Evolutionary conservation across 2,113 vertebrate species (phyloP).

Genomic region (Chlorodrepanis virens): DNA sequence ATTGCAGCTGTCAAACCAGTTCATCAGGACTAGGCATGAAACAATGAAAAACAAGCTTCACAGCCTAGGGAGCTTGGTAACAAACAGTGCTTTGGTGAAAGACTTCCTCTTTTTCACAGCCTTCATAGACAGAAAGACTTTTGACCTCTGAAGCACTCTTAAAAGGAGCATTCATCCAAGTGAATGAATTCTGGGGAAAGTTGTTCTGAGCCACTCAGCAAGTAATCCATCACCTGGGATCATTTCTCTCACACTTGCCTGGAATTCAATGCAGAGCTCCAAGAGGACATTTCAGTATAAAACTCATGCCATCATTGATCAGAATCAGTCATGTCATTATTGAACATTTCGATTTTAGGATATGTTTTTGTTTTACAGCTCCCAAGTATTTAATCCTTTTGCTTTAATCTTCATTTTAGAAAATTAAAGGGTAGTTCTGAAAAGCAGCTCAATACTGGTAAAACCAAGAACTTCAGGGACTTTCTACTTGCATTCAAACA

Average conservation of each 20-base stretch:
- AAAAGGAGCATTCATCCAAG: slow-evolving; percentile 20
- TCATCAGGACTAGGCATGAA: background rate
- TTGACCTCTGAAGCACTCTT: slow-evolving; percentile 6
- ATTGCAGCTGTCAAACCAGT: background rate
- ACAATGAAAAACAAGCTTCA: slow-evolving; percentile 9
- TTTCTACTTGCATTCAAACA: background rate
- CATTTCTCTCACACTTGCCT: background rate
- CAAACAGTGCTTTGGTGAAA: slow-evolving; percentile 6
- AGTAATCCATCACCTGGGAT: slow-evolving; percentile 1
- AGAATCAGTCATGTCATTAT: background rate
- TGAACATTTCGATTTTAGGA: background rate
- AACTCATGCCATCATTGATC: background rate
- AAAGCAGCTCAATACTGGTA: background rate
- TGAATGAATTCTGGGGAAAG: slow-evolving; percentile 15
- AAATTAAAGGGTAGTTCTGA: background rate
- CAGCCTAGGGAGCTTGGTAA: background rate
- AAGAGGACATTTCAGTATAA: background rate
- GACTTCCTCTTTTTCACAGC: slow-evolving; percentile 8
- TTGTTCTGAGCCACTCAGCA: background rate
- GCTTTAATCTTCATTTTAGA: background rate
- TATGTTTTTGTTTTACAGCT: background rate
- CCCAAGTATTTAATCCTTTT: background rate
- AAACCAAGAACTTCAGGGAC: background rate
- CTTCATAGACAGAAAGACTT: slow-evolving; percentile 5
- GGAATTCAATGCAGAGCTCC: background rate